These are phyloP conservation scores for Zygaena filipendulae DNA, from an alignment of 2,888 invertebrate species.

Conservation along the genomic window DNA sequence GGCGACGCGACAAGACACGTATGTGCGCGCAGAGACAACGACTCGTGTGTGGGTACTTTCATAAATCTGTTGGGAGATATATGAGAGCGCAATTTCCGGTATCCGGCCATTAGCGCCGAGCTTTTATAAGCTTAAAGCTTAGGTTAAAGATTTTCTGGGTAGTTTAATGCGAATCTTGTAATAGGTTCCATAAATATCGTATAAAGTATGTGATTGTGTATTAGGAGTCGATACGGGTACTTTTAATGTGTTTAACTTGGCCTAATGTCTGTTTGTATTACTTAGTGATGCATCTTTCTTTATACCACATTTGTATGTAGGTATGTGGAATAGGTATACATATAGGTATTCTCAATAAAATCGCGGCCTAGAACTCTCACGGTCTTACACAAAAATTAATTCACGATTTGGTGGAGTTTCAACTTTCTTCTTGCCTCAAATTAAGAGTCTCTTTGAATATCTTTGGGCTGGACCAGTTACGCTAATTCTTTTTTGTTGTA, in stretches of 20 bases:
- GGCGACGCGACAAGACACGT: slow-evolving; percentile 15
- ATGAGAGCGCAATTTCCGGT: slow-evolving; percentile 92
- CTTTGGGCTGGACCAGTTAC: too few species aligned
- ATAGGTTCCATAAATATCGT: slow-evolving; percentile 67
- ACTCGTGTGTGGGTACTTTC: slow-evolving; percentile 79
- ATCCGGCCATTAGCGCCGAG: slow-evolving; percentile 84
- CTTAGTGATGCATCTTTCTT: slow-evolving; percentile 23
- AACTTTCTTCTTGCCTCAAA: too few species aligned
- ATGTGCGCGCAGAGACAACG: slow-evolving; percentile 54
- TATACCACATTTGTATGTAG: neutral
- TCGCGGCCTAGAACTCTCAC: too few species aligned
- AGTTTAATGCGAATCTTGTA: slow-evolving; percentile 70
- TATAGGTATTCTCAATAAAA: too few species aligned
- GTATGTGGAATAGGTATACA: slow-evolving; percentile 17
- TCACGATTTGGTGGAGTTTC: too few species aligned
- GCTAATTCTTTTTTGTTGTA: too few species aligned
- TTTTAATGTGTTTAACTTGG: slow-evolving; percentile 67
- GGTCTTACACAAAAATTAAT: too few species aligned
- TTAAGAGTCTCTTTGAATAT: too few species aligned
- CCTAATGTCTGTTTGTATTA: slow-evolving; percentile 54
- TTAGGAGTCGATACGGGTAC: slow-evolving; percentile 64
- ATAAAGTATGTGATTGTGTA: slow-evolving; percentile 69
- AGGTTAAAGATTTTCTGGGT: slow-evolving; percentile 70
- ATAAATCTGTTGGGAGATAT: slow-evolving; percentile 91
- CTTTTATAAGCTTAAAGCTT: slow-evolving; percentile 74